Base-by-base conservation (phyloP, 2,888 invertebrate species). In the Heliconius ismenius region DNA sequence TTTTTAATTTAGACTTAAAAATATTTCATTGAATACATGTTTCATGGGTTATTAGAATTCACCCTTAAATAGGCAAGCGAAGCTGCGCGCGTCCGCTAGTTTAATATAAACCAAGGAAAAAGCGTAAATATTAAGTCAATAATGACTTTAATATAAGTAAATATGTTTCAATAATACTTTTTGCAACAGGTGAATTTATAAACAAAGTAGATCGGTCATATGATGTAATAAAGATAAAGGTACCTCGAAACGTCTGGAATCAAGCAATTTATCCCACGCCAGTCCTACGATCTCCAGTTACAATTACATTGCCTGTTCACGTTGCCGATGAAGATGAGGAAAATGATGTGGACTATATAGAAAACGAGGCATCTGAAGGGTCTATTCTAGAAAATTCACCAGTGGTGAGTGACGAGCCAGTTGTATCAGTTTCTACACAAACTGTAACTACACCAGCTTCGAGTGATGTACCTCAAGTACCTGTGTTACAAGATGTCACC, bases 221-320 rank as follows among this genome's bases (percentile, higher is more conserved):
- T 75, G 87, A 91, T 76, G 84, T 90, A 2, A 87, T 92, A 75
- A 84, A 90, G 77, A 86, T 93, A 69, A 90, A 87, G 85, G 83
- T 93, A 64, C 91, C 93, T 32, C 82, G 84, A 79, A 78, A 80
- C 4, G 80, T 94, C 78, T 93, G 91, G 92, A 85, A 86, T 75
- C 86, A 91, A 83, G 94, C 93, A 4, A 83, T 93, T 39, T 79
- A 86, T 13, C 90, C 92, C 10, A 89, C 91, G 32, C 91, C 93
- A 13, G 87, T 93, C n/a, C 81, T 93, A 0, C 92, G 88, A 83
- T 91, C 93, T 43, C 86, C 90, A 64, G 91, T 91, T 10, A 93
- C 93, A 3, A 86, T 94, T 63, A 90, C 91, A 26, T 77, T 94
- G 28, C 94, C 87, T 81, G 90, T 90, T 79, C 91, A 95, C 78